Base-by-base conservation (phyloP, 2,888 invertebrate species). In the Congeria kusceri region DNA sequence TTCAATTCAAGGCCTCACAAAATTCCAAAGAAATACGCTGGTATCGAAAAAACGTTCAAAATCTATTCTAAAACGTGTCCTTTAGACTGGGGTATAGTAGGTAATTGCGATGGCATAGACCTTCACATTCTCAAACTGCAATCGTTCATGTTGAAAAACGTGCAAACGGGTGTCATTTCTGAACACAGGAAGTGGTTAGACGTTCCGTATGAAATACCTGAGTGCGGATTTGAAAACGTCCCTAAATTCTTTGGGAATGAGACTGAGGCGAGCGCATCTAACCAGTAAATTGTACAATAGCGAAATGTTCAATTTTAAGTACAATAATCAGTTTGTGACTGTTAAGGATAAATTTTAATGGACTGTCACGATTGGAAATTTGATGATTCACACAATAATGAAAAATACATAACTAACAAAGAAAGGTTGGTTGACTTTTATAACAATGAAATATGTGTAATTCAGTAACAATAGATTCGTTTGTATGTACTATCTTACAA, bases 161-260 rank as follows among this genome's bases (percentile, higher is more conserved):
- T 39, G 32, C 20, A 39, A 18, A 23, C 32, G 5, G 39, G 13
- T 18, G 46, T 27, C 13, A 13, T 1, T 11, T 23, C 49, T 44
- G 11, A 9, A 28, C 64, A 65, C 65, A 72, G 56, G 20, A 72
- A 72, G 25, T 72, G 72, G 72, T 27, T 27, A 13, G 58, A 64
- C 18, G 28, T 64, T 11, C 72, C 72, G 4, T 72, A 47, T 64
- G 25, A 25, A 28, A 28, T 68, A 1, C 23, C 5, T 4, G 64
- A 65, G 25, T 28, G 7, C 9, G 44, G n/a, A 18, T 23, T 32
- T 5, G 39, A 11, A 27, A 47, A 20, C 18, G 1, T 53, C 3
- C 53, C 53, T 23, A 53, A 9, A 25, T 18, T 53, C 49, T 49
- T 49, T 49, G 49, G 49, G 20, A 49, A 18, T 53, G 53, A 5